Evolutionary conservation across 2,888 invertebrate genomes (phyloP).

Genomic region (Agrotis ipsilon): DNA sequence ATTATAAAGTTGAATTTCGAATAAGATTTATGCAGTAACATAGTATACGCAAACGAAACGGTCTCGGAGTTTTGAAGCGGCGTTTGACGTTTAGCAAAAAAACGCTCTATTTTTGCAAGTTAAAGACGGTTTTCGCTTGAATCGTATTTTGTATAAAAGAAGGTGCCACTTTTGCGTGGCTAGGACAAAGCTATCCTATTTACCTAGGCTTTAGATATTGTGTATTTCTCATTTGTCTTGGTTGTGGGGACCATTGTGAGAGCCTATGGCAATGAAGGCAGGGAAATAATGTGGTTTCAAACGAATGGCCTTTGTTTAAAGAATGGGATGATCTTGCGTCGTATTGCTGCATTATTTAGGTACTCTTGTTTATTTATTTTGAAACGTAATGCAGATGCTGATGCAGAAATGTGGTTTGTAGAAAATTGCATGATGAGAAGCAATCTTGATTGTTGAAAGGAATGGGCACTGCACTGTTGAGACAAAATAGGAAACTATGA

Average conservation of each 20-base stretch:
- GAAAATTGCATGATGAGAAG: neutral
- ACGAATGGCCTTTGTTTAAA: constrained; percentile 59
- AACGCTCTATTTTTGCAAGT: constrained; percentile 73
- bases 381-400: neutral
- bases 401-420: neutral
- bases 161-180: constrained; percentile 84
- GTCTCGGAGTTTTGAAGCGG: constrained; percentile 83
- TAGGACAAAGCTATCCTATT: constrained; percentile 81
- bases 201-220: constrained; percentile 86
- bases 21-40: constrained; percentile 64
- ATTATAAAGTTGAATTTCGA: constrained; percentile 59
- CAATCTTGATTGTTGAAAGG: too few relatives aligned
- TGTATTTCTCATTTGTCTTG: constrained; percentile 90
- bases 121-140: constrained; percentile 76
- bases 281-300: constrained; percentile 67
- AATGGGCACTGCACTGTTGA: too few relatives aligned
- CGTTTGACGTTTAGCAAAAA: constrained; percentile 79
- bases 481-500: too few relatives aligned
- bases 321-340: constrained; percentile 50
- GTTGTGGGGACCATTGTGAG: constrained; percentile 85
- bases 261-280: constrained; percentile 61
- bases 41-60: constrained; percentile 86
- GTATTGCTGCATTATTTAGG: constrained; percentile 23
- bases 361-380: constrained; percentile 12
- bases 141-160: constrained; percentile 79